Percentiles rank a stretch among this genome's conserved stretches.
These are phyloP conservation scores for Euphydryas editha DNA, from an alignment of 2,888 invertebrate genomes.

Conservation along the genomic window DNA sequence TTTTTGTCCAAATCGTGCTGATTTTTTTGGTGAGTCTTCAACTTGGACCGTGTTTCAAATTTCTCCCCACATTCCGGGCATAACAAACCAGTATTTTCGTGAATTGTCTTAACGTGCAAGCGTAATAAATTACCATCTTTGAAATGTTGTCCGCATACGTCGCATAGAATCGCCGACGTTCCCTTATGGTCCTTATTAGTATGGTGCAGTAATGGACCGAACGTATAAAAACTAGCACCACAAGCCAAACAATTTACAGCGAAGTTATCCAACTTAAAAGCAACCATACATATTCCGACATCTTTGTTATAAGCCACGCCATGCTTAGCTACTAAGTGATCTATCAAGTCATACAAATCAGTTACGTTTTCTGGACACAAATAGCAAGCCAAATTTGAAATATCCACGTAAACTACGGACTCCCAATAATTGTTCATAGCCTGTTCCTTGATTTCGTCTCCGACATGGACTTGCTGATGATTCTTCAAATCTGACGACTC, in stretches of 20 bases:
- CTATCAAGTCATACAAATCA: conserved; percentile 68
- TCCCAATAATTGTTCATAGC: conserved; percentile 78
- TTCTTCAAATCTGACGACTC: conserved; percentile 66
- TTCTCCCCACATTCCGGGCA: conserved; percentile 75
- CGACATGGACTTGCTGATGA: conserved; percentile 62
- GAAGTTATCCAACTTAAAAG: conserved; percentile 70
- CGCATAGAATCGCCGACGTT: conserved; percentile 69
- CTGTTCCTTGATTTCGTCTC: conserved; percentile 62
- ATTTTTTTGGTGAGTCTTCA: conserved; percentile 76
- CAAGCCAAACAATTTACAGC: conserved; percentile 67
- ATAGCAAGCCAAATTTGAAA: conserved; percentile 65
- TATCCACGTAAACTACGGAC: conserved; percentile 69
- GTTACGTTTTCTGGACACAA: conserved; percentile 60
- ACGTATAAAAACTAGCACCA: conserved; percentile 68
- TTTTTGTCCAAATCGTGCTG: conserved; percentile 75
- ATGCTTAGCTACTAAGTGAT: conserved; percentile 67
- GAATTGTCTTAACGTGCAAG: conserved; percentile 66
- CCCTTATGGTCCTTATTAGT: conserved; percentile 78
- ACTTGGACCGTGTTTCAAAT: conserved; percentile 75
- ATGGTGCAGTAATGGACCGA: conserved; percentile 71
- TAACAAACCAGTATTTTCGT: conserved; percentile 64
- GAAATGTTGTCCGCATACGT: conserved; percentile 74
- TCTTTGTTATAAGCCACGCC: conserved; percentile 68
- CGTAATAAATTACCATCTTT: conserved; percentile 65
- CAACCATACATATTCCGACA: conserved; percentile 70